A percentile compares a stretch with the other conserved stretches of the same genome.
Conservation (phyloP, 2,888 invertebrate species). For the Aelia acuminata region DNA sequence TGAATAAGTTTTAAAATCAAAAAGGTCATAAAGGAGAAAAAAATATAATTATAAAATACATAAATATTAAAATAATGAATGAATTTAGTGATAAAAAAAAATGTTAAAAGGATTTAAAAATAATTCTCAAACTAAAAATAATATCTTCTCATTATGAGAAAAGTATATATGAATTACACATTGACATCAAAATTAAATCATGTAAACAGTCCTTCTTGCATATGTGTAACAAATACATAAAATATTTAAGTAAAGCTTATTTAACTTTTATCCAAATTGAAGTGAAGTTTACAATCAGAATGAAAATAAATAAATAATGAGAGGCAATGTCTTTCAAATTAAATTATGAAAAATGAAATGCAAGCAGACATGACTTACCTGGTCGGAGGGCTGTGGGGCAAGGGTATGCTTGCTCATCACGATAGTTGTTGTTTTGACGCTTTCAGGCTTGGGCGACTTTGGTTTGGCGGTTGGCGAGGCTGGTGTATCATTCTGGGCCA, state of each 20-base stretch:
- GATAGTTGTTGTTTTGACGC: slow-evolving; percentile 89
- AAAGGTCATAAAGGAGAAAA: background rate
- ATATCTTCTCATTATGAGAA: too few species aligned
- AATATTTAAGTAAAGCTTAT: slow-evolving; percentile 13
- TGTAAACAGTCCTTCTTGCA: slow-evolving; percentile 41
- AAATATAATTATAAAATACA: background rate
- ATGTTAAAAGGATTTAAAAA: background rate
- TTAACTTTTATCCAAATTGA: background rate
- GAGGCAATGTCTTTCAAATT: slow-evolving; percentile 3
- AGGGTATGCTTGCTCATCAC: slow-evolving; percentile 95
- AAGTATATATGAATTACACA: too few species aligned
- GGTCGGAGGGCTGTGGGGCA: slow-evolving; percentile 77
- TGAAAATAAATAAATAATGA: background rate
- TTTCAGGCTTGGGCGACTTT: slow-evolving; percentile 79
- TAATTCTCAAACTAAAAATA: background rate
- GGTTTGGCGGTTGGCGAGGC: slow-evolving; percentile 75
- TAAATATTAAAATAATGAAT: background rate
- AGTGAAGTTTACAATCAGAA: background rate
- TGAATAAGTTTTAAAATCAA: background rate
- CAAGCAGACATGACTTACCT: slow-evolving; percentile 68
- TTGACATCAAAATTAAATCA: background rate
- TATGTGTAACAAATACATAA: background rate
- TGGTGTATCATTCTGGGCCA: slow-evolving; percentile 74
- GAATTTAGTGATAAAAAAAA: background rate
- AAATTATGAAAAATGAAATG: background rate